Evolutionary conservation across 2,113 vertebrate species (phyloP).

Genomic region (Meles meles): DNA sequence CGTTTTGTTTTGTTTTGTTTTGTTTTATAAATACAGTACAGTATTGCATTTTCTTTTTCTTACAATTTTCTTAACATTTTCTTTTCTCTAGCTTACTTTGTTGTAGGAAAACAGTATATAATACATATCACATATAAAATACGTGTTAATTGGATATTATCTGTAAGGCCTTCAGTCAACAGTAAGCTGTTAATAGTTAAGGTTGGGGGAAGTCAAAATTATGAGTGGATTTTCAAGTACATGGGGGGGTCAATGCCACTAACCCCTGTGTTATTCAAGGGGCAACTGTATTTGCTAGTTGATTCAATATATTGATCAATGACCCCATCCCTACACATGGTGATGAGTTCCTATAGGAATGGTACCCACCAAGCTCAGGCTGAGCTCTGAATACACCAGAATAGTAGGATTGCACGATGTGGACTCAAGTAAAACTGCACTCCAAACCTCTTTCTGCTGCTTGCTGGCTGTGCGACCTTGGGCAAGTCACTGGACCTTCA

Average conservation of each 20-base stretch:
- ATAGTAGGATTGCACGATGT: background rate
- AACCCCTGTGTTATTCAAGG: background rate
- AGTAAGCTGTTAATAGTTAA: background rate
- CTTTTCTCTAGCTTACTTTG: background rate
- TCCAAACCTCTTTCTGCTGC: background rate
- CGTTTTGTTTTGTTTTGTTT: no score
- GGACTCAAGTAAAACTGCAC: background rate
- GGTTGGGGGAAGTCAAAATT: background rate
- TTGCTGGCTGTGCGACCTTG: background rate
- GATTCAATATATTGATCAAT: background rate
- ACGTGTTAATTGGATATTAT: background rate
- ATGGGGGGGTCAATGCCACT: background rate
- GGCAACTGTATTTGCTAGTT: background rate
- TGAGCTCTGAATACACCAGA: background rate
- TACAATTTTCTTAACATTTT: background rate
- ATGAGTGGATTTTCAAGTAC: background rate
- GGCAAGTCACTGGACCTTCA: background rate
- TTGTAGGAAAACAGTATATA: background rate
- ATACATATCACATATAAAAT: background rate
- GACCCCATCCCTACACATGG: background rate
- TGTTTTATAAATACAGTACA: background rate
- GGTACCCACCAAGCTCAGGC: background rate
- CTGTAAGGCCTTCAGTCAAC: background rate
- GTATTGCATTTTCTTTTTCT: background rate
- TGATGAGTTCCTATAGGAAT: background rate